Evolutionary conservation across 1,140 invertebrate genomes (phyloP).

Genomic region (Calycopis cecrops): DNA sequence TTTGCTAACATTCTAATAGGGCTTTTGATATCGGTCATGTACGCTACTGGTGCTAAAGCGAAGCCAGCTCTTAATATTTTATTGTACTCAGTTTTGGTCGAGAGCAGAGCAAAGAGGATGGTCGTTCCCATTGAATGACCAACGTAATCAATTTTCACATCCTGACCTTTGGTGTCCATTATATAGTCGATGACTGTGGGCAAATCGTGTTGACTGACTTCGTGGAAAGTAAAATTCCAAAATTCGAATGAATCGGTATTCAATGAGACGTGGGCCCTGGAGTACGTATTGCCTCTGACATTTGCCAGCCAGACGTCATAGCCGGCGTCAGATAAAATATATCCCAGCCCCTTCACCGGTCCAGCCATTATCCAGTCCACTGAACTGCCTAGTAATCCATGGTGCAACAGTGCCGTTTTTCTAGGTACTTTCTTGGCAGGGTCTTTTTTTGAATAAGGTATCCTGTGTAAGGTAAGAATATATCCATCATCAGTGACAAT

Average conservation of each 20-base stretch:
- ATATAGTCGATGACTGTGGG: constrained; percentile 85
- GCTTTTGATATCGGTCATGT: constrained; percentile 81
- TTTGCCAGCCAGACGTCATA: constrained; percentile 84
- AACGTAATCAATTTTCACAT: constrained; percentile 78
- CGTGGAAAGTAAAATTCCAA: constrained; percentile 82
- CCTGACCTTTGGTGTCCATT: constrained; percentile 74
- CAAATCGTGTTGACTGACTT: constrained; percentile 83
- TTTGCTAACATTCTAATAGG: constrained; percentile 79
- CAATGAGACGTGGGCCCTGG: constrained; percentile 70
- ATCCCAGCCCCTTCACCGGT: constrained; percentile 77
- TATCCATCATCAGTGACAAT: constrained; percentile 84
- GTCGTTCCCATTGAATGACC: constrained; percentile 84
- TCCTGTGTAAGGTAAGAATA: constrained; percentile 82
- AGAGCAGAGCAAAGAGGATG: constrained; percentile 77
- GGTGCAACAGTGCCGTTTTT: constrained; percentile 81
- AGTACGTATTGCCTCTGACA: constrained; percentile 79
- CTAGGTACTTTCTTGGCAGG: constrained; percentile 27
- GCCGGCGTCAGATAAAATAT: constrained; percentile 77
- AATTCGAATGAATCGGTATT: constrained; percentile 72
- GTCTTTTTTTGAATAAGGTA: constrained; percentile 73
- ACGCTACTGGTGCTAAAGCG: constrained; percentile 85
- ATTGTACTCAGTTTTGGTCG: constrained; percentile 81
- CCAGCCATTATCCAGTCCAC: constrained; percentile 84
- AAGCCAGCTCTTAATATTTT: constrained; percentile 78
- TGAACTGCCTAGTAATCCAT: constrained; percentile 85